phyloP scores from a whole-genome alignment of 23 tunicate species.

The Phallusia fumigata region DNA sequence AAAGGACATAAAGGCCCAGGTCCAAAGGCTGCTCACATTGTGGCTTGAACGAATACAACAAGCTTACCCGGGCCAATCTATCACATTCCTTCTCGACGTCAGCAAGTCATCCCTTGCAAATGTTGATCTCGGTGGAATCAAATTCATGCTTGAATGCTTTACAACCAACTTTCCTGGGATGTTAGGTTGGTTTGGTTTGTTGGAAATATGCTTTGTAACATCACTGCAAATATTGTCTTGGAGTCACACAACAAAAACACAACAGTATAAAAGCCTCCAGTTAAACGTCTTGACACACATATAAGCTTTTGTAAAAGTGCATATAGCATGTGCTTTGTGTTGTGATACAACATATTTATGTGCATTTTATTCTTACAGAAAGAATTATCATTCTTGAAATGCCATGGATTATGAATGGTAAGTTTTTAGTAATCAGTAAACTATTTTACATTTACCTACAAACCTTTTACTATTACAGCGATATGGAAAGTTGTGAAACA shows the following conservation, averaged over 20 bases:
- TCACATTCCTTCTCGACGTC: slow-evolving; percentile 74
- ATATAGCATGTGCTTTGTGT: no score
- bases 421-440: slow-evolving; percentile 3
- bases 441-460: neutral
- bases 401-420: slow-evolving; percentile 99
- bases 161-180: slow-evolving; percentile 78
- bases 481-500: slow-evolving; percentile 89
- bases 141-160: slow-evolving; percentile 71
- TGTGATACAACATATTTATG: neutral
- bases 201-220: neutral
- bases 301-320: no score
- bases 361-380: slow-evolving; percentile 48
- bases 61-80: slow-evolving; percentile 71
- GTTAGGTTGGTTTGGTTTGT: slow-evolving; percentile 34
- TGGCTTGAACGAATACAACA: slow-evolving; percentile 89
- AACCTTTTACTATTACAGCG: slow-evolving; percentile 27
- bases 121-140: slow-evolving; percentile 71
- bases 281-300: no score
- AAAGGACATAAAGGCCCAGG: slow-evolving; percentile 66
- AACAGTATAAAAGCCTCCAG: no score
- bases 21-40: slow-evolving; percentile 38
- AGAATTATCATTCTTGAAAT: slow-evolving; percentile 81
- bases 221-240: neutral
- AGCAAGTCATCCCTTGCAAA: slow-evolving; percentile 66
- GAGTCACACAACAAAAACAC: no score